phyloP scores from a whole-genome alignment of 1,140 invertebrate genomes.

The Heterodera carotae region DNA sequence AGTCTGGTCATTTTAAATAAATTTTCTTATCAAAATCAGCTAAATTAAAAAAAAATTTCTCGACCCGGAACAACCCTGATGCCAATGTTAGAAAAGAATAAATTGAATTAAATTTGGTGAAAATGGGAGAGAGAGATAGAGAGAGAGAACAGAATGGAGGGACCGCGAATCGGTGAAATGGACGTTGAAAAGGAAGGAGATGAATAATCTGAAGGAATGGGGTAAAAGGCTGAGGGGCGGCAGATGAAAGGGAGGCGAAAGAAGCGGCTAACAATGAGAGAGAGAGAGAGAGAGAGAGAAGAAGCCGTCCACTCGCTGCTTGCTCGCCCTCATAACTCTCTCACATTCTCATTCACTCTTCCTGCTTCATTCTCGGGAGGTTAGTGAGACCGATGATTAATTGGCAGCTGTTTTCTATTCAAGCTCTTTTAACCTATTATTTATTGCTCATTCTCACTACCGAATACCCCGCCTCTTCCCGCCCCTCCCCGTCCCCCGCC shows the following conservation, averaged over 20 bases:
- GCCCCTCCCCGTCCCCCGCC: too few species aligned
- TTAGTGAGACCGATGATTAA: constrained; percentile 3
- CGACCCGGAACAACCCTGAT: too few species aligned
- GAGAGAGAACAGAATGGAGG: too few species aligned
- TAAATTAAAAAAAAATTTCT: too few species aligned
- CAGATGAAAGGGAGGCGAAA: neutral
- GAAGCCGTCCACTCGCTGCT: neutral
- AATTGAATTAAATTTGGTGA: neutral
- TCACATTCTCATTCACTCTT: constrained; percentile 1
- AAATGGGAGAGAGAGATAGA: neutral
- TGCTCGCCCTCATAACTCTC: neutral
- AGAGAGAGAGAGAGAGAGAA: neutral
- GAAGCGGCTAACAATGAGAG: too few species aligned
- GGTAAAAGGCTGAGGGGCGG: neutral
- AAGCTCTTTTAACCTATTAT: neutral
- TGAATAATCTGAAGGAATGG: neutral
- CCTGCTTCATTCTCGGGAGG: neutral
- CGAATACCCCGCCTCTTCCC: too few species aligned
- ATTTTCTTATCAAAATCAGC: too few species aligned
- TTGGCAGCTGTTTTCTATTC: constrained; percentile 10
- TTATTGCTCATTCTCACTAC: neutral
- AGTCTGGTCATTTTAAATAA: too few species aligned
- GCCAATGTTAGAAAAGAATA: too few species aligned
- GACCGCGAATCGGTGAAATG: neutral
- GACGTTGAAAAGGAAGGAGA: neutral